A percentile compares a stretch with the other conserved stretches of the same genome.
Conservation (phyloP, 2,888 invertebrate species). For the Stenoptilia bipunctidactyla region DNA sequence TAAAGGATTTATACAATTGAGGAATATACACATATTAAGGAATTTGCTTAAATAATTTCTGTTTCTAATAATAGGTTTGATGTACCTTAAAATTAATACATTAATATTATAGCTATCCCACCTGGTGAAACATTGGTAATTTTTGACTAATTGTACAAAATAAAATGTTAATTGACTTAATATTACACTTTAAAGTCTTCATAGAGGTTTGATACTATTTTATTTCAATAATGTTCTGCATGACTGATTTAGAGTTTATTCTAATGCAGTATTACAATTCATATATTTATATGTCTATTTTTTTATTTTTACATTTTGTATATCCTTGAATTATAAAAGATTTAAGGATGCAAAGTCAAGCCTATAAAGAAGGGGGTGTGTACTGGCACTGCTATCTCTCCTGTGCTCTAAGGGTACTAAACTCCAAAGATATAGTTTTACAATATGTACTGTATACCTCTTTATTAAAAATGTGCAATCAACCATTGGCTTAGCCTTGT, state of each 20-base stretch:
- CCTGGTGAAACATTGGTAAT: too few species aligned
- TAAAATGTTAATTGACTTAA: too few species aligned
- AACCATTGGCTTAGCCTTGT: constrained; percentile 55
- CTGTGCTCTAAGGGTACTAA: constrained; percentile 33
- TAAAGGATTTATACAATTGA: too few species aligned
- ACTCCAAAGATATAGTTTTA: constrained; percentile 40
- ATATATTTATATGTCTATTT: constrained; percentile 37
- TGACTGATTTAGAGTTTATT: constrained; percentile 65
- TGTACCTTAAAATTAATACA: neutral
- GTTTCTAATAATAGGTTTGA: neutral
- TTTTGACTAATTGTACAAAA: too few species aligned
- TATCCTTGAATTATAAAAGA: constrained; percentile 52
- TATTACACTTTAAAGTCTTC: too few species aligned
- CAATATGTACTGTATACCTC: constrained; percentile 1
- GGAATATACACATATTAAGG: too few species aligned
- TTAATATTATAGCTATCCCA: neutral
- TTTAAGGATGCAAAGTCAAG: constrained; percentile 30
- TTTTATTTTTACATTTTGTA: constrained; percentile 56
- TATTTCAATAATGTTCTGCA: constrained; percentile 15
- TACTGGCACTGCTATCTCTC: constrained; percentile 31
- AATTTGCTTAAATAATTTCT: neutral
- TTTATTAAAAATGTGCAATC: constrained; percentile 54
- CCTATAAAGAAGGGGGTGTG: constrained; percentile 34
- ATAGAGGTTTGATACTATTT: neutral
- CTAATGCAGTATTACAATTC: constrained; percentile 65